These are phyloP conservation scores for Hypomesus transpacificus DNA, from an alignment of 2,113 vertebrate species.

Conservation along the genomic window DNA sequence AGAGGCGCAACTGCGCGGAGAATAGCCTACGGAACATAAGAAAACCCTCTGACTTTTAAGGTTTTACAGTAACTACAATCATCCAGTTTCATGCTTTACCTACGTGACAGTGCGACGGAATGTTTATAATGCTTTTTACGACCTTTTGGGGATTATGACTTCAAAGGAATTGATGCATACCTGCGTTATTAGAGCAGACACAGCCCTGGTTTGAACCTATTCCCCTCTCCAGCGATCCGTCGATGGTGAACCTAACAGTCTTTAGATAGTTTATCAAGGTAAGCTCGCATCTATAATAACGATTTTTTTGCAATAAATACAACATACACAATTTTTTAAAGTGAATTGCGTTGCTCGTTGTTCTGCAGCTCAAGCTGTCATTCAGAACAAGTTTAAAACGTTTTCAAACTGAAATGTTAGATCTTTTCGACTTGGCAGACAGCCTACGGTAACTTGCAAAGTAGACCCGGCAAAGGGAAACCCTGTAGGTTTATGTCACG, in stretches of 20 bases:
- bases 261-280: background rate
- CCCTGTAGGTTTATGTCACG: too few species aligned
- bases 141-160: background rate
- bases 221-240: background rate
- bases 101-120: background rate
- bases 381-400: too few species aligned
- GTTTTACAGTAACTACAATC: background rate
- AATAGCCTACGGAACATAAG: background rate
- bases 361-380: too few species aligned
- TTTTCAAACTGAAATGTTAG: too few species aligned
- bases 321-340: too few species aligned
- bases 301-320: background rate
- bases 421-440: too few species aligned
- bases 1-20: background rate
- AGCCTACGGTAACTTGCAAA: too few species aligned
- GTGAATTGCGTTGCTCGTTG: too few species aligned
- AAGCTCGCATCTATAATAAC: background rate
- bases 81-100: background rate
- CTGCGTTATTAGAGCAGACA: background rate
- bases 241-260: background rate
- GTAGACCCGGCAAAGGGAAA: too few species aligned
- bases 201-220: background rate
- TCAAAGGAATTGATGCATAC: background rate
- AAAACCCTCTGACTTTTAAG: background rate
- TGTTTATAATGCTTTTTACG: background rate